Base-by-base conservation (phyloP, 2,797 vertebrate genomes). In the Carapus acus region DNA sequence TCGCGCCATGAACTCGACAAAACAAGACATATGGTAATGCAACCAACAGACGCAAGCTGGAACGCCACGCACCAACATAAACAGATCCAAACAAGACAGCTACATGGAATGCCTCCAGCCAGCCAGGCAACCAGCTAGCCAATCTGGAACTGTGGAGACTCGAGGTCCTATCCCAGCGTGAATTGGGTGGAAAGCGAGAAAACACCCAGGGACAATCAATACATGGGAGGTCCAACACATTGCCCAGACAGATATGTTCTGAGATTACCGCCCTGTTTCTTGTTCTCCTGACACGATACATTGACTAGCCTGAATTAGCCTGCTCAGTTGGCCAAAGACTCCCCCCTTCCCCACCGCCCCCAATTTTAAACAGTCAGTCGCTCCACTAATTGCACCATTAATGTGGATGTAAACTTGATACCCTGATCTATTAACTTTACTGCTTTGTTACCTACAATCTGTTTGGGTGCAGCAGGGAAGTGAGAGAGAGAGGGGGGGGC, bases 371-470 rank as follows among this genome's bases (percentile, higher is more conserved):
- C 56, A 71, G 60, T 69, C 67, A 80, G 80, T 78, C 53, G 1
- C 52, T 55, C 21, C 55, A 58, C 69, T 81, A 85, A 86, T 76
- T 82, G 79, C 74, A 69, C 76, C 71, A 74, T 67, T 54, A 81
- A 74, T 68, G 72, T 71, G 65, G 77, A 67, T 58, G 77, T 86
- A 79, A 83, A 83, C 78, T 14, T 69, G 83, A 80, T 82, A 79
- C 71, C 81, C 74, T 74, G 71, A 82, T 86, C 84, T 81, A 76
- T 85, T 85, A 83, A 80, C 74, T 84, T 87, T 88, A 88, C 74
- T 77, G 82, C 85, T 88, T 85, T 88, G 88, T 89, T 87, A 87
- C 80, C 44, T 57, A 80, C 84, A 87, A 87, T 87, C 85, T 87
- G 88, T 84, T 84, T 82, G 76, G 45, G 81, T 81, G 76, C 80